phyloP scores from a whole-genome alignment of 2,113 vertebrate species.

The Tachuris rubrigastra region DNA sequence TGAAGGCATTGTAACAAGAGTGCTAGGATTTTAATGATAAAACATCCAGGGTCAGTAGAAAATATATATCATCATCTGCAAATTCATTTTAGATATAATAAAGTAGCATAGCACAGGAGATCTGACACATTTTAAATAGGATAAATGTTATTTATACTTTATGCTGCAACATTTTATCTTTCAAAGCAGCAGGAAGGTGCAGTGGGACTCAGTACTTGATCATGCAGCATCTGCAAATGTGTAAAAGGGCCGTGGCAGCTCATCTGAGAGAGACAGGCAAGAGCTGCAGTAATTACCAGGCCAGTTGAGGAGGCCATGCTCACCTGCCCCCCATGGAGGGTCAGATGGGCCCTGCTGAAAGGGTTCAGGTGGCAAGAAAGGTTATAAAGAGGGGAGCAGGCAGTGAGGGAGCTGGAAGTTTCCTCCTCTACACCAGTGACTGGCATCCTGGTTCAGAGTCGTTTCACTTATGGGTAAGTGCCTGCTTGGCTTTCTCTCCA shows the following conservation, averaged over 20 bases:
- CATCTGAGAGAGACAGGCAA: background rate
- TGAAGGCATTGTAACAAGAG: background rate
- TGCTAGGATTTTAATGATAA: slow-evolving; percentile 10
- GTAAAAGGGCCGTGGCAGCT: background rate
- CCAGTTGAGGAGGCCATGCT: background rate
- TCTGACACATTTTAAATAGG: slow-evolving; percentile 6
- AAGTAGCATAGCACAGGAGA: background rate
- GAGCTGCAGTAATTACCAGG: accelerated
- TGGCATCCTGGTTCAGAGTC: accelerated
- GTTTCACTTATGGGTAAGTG: background rate
- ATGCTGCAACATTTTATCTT: background rate
- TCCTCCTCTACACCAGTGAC: accelerated
- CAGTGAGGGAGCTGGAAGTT: accelerated
- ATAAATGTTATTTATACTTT: slow-evolving; percentile 36
- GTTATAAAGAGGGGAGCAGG: background rate
- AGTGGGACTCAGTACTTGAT: background rate
- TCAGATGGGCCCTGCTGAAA: background rate
- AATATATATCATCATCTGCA: background rate
- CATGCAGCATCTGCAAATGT: background rate
- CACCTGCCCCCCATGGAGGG: background rate
- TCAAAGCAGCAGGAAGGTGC: background rate
- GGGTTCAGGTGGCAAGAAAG: background rate
- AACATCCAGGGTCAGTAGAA: slow-evolving; percentile 9
- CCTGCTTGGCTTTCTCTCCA: accelerated
- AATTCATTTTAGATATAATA: background rate